Conservation (phyloP, 1,140 invertebrate species). For the Lepeophtheirus salmonis region DNA sequence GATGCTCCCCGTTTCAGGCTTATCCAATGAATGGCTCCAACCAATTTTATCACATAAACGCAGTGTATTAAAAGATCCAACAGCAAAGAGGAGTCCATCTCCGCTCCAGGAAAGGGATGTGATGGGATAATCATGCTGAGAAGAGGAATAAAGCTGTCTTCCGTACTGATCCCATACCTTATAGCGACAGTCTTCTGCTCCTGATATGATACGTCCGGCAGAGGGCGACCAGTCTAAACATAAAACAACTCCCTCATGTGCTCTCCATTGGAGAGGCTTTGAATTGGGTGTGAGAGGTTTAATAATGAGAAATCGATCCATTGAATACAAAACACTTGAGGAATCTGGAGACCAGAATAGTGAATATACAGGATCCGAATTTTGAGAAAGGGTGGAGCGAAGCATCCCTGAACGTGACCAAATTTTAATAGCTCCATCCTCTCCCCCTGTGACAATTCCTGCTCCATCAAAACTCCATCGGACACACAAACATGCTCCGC, state of each 20-base stretch:
- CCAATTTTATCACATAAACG: constrained; percentile 80
- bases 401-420: constrained; percentile 93
- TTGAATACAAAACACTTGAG: constrained; percentile 60
- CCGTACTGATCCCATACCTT: constrained; percentile 89
- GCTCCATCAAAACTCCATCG: constrained; percentile 81
- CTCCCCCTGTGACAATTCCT: constrained; percentile 72
- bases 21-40: constrained; percentile 85
- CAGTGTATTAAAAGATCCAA: constrained; percentile 80
- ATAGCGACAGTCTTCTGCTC: constrained; percentile 83
- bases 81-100: constrained; percentile 69
- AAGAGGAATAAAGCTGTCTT: constrained; percentile 59
- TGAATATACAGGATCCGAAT: constrained; percentile 52
- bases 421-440: constrained; percentile 87
- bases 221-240: constrained; percentile 70
- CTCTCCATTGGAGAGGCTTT: constrained; percentile 48
- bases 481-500: constrained; percentile 33
- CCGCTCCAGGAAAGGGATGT: constrained; percentile 74
- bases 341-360: constrained; percentile 72
- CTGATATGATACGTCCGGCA: constrained; percentile 71
- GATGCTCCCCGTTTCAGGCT: constrained; percentile 62
- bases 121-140: constrained; percentile 67
- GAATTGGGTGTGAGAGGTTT: constrained; percentile 74
- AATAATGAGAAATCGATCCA: constrained; percentile 59
- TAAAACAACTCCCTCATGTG: constrained; percentile 78
- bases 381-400: constrained; percentile 66